phyloP scores from a whole-genome alignment of 1,140 invertebrate species.

The Drosophila sulfurigaster region DNA sequence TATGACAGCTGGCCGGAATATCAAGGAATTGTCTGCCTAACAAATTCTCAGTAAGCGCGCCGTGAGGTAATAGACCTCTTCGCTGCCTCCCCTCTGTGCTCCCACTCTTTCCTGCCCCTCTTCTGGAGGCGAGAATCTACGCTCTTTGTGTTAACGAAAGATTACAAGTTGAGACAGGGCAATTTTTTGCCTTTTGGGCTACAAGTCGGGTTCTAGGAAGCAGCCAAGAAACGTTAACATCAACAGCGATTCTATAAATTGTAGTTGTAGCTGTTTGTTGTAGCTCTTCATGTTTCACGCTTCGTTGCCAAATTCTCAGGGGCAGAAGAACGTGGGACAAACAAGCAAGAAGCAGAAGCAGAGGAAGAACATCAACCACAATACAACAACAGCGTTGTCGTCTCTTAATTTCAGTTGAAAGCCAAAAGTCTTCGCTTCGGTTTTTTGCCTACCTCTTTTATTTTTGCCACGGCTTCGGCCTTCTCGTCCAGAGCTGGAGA shows the following conservation, averaged over 20 bases:
- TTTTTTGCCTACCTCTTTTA: conserved; percentile 27
- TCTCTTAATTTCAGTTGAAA: conserved; percentile 66
- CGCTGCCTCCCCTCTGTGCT: not conserved
- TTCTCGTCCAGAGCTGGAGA: not conserved
- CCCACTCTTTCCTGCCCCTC: not conserved
- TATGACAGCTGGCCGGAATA: conserved; percentile 41
- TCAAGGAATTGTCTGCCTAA: conserved; percentile 14
- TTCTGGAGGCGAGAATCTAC: not conserved
- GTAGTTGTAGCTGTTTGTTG: conserved; percentile 15
- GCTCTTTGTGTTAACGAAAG: conserved; percentile 10
- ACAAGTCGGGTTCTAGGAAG: conserved; percentile 48
- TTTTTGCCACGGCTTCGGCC: not conserved
- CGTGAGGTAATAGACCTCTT: conserved; percentile 19
- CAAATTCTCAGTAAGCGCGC: conserved; percentile 35
- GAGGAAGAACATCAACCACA: not conserved
- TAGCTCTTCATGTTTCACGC: conserved; percentile 74
- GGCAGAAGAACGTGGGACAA: conserved; percentile 59
- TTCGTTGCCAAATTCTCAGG: conserved; percentile 78
- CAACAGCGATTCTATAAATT: conserved; percentile 23
- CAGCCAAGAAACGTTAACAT: conserved; percentile 43
- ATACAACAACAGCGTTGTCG: conserved; percentile 10
- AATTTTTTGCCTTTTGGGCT: conserved; percentile 47
- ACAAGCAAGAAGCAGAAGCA: conserved; percentile 22
- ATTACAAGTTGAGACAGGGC: conserved; percentile 45
- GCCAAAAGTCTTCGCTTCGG: conserved; percentile 60